A percentile compares a stretch with the other conserved stretches of the same genome.
Evolutionary conservation across 2,113 vertebrate genomes (phyloP).

Genomic region (Turdus rufiventris): DNA sequence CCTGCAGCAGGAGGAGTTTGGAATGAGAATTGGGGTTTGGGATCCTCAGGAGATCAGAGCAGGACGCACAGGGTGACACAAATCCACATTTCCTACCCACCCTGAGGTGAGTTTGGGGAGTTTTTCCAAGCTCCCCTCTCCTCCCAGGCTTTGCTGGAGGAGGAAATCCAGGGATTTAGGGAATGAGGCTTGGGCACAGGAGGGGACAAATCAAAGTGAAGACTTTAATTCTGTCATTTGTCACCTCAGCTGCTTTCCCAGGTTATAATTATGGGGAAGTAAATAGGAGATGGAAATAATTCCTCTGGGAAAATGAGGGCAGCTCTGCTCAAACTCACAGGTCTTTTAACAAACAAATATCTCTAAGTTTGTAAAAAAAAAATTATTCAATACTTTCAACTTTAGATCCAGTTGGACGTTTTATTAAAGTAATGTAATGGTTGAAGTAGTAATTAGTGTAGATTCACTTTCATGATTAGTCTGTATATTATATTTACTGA

Average conservation of each 20-base stretch:
- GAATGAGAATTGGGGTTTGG: accelerated
- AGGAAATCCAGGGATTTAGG: not conserved
- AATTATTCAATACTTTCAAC: not conserved
- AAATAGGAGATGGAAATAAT: not conserved
- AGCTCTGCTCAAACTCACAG: not conserved
- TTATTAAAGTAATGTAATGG: not conserved
- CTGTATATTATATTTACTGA: not conserved
- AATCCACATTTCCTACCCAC: not conserved
- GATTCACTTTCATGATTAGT: not conserved
- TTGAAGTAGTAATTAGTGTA: not conserved
- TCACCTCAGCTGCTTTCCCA: not conserved
- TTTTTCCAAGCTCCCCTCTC: not conserved
- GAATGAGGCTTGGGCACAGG: not conserved
- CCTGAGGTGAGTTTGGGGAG: not conserved
- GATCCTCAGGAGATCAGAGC: not conserved
- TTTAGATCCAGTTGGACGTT: not conserved
- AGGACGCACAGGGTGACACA: accelerated
- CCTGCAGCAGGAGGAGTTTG: not conserved
- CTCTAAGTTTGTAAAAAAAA: not conserved
- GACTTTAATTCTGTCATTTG: not conserved
- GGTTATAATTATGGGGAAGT: not conserved
- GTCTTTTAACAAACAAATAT: not conserved
- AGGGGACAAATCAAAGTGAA: not conserved
- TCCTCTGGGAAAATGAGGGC: not conserved
- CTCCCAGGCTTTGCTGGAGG: not conserved